phyloP scores from a whole-genome alignment of 2,797 vertebrate species.

The Rhynchonycteris naso region DNA sequence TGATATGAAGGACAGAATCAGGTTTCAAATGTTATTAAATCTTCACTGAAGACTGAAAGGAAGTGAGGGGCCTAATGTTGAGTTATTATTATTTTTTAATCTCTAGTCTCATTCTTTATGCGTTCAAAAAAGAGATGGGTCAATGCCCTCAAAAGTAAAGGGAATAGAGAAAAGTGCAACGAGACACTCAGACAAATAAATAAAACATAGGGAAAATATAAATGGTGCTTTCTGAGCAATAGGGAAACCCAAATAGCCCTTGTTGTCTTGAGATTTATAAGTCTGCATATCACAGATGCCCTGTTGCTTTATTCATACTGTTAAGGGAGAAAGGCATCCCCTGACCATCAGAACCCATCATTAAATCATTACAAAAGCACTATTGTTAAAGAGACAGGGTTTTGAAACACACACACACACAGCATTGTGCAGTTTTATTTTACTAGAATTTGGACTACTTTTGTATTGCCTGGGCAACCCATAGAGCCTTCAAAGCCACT shows the following conservation, averaged over 20 bases:
- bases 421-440: neutral
- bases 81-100: constrained; percentile 76
- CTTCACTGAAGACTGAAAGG: constrained; percentile 64
- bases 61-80: constrained; percentile 51
- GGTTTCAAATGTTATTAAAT: constrained; percentile 72
- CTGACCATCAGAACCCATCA: constrained; percentile 80
- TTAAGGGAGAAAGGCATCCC: constrained; percentile 77
- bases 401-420: constrained; percentile 53
- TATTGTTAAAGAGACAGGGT: constrained; percentile 72
- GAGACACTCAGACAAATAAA: constrained; percentile 79
- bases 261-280: constrained; percentile 82
- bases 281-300: constrained; percentile 78
- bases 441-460: neutral
- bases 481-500: neutral
- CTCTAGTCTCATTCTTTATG: constrained; percentile 68
- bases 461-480: neutral
- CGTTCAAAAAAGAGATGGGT: constrained; percentile 65
- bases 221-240: constrained; percentile 80
- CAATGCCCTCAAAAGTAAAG: constrained; percentile 62
- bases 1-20: constrained; percentile 45
- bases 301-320: constrained; percentile 83
- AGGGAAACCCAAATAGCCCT: constrained; percentile 79
- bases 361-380: constrained; percentile 81
- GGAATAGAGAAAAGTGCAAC: constrained; percentile 66
- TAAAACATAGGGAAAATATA: constrained; percentile 81